Evolutionary conservation across 2,113 vertebrate genomes (phyloP), one percentile per base, ranked within the genome.

Genomic region (Raphicerus campestris): DNA sequence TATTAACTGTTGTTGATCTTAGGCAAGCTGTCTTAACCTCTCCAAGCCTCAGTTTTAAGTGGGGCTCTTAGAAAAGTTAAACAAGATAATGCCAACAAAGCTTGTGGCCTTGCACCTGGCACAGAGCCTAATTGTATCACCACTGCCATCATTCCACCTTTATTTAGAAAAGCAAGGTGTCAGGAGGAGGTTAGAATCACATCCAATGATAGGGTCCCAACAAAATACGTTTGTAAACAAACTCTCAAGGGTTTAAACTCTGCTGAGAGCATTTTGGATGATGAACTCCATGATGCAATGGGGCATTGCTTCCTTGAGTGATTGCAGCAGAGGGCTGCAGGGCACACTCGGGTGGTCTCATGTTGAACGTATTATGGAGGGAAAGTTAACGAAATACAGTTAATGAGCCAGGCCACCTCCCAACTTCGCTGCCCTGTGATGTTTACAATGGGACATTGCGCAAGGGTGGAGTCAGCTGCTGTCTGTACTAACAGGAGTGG

Each of bases 401-500:
- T 51, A 80, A n/a, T 42, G 90, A 73, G 7, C 22, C 14, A 45
- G 81, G 10, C 4, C 87, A 28, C 39, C 39, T 47, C 26, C 28
- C 7, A 4, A 7, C 19, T 22, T 86, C 3, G 83, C 56, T 55
- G 16, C 2, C 10, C 5, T 77, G 78, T 53, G 83, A 47, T 30
- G 55, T 66, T 35, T 75, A 30, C 32, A 51, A 82, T 15, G 42
- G 58, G 51, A 8, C 56, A 35, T 24, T 7, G 0, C 19, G 7
- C 26, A 6, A 17, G 56, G 47, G 35, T 0, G 9, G 49, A 47
- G 5, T n/a, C 7, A 3, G 19, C 15, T 1, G 35, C 61, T 24
- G 16, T 78, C 61, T 11, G 7, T 15, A 16, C 42, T 39, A 42
- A 26, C 6, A 17, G 35, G 4, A 19, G 26, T 7, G 84, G 32